Evolutionary conservation across 2,888 invertebrate genomes (phyloP).

Genomic region (Sarcophaga rosellei): DNA sequence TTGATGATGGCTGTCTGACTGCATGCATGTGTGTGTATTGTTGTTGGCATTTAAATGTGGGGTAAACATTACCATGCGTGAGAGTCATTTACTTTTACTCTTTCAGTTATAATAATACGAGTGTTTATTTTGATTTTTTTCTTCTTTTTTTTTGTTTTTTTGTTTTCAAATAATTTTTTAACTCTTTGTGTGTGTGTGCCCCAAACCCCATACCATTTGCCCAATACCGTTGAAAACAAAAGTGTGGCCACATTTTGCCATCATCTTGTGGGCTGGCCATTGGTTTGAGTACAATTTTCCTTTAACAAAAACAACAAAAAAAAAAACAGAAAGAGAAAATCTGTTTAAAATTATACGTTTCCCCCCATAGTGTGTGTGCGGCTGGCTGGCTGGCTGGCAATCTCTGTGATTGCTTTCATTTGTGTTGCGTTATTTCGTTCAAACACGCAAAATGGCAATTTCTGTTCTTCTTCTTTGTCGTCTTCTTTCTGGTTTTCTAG

Average conservation of each 20-base stretch:
- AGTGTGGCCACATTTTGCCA: constrained; percentile 43
- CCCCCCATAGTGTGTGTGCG: background rate
- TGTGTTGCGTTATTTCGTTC: constrained; percentile 39
- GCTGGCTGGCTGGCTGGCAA: background rate
- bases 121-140: no score
- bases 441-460: constrained; percentile 68
- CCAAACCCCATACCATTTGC: constrained; percentile 27
- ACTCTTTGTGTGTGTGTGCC: background rate
- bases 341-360: constrained; percentile 10
- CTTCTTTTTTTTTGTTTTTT: background rate
- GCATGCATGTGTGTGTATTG: background rate
- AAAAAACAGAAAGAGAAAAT: background rate
- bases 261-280: constrained; percentile 37
- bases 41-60: background rate
- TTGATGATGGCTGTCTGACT: background rate
- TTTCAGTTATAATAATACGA: background rate
- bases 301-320: background rate
- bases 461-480: background rate
- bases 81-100: constrained; percentile 2
- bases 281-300: constrained; percentile 28
- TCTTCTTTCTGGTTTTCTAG: background rate
- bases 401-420: constrained; percentile 69
- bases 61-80: background rate
- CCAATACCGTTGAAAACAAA: constrained; percentile 25
- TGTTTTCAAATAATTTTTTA: background rate